Percentiles rank a stretch among this genome's conserved stretches.
phyloP scores from a whole-genome alignment of 2,888 invertebrate genomes.

The Heliconius aoede region DNA sequence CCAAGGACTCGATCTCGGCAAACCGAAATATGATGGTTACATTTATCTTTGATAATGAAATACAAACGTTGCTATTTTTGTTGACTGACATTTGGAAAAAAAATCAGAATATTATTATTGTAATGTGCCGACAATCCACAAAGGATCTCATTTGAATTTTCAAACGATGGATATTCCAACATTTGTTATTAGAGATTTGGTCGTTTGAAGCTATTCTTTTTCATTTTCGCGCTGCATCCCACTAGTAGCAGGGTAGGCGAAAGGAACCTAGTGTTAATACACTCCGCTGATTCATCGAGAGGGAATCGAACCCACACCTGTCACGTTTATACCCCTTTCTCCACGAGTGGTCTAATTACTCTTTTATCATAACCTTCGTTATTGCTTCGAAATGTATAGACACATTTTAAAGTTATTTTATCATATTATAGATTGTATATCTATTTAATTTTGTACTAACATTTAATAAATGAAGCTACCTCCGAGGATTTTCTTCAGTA shows the following conservation, averaged over 20 bases:
- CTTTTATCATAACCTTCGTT: too few relatives aligned
- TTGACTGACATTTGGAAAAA: conserved; percentile 2
- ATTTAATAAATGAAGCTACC: neutral
- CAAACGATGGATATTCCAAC: neutral
- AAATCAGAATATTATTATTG: neutral
- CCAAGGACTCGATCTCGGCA: neutral
- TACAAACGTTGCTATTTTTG: conserved; percentile 20
- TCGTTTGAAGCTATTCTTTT: too few relatives aligned
- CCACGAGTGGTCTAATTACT: too few relatives aligned
- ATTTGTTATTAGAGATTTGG: neutral
- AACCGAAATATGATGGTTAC: conserved; percentile 6
- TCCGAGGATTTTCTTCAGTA: neutral
- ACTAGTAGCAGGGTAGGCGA: too few relatives aligned
- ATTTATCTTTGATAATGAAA: conserved; percentile 30
- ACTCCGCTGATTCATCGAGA: too few relatives aligned
- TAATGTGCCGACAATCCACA: neutral
- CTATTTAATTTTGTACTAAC: neutral
- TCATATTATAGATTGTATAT: neutral
- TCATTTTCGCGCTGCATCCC: too few relatives aligned
- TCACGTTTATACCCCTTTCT: too few relatives aligned
- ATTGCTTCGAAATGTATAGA: neutral
- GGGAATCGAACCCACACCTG: too few relatives aligned
- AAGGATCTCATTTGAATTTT: conserved; percentile 15
- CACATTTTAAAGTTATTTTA: neutral
- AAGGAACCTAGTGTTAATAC: too few relatives aligned